Base-by-base conservation (phyloP, 2,113 vertebrate species). In the Rhodinocichla rosea region DNA sequence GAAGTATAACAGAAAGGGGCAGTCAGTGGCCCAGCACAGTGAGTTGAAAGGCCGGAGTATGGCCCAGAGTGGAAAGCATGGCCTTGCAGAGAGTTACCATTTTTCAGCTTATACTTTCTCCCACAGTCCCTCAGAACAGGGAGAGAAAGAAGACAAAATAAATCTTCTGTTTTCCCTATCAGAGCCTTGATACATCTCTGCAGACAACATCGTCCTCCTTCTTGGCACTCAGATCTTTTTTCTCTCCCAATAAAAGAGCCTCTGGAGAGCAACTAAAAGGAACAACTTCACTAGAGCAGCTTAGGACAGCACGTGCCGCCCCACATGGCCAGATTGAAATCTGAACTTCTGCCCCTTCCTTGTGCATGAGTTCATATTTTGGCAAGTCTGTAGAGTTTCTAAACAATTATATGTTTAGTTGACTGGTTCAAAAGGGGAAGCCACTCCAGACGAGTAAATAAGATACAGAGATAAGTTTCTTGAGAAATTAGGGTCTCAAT, bases 331-430 rank as follows among this genome's bases (percentile, higher is more conserved):
- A 94, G 85, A 96, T 64, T 81, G 83, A 88, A 90, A 95, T 94
- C 92, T 97, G 94, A 96, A 92, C 92, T 96, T 88, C 90, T 96
- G 93, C 89, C 92, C 49, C 86, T 90, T 94, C 83, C 86, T 87
- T 90, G 93, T 0, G 10, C 60, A 89, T 94, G 95, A 95, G 92
- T 93, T 95, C 90, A 96, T 95, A 73, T 81, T 96, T 95, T 97
- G 96, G 95, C 95, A 96, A 90, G 80, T 89, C 60, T 2, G 9
- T 30, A 50, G 60, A 81, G 73, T 95, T 94, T 94, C 88, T 93
- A 92, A 97, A 96, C 93, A 97, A 96, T 96, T 95, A 60, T 86
- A 68, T 94, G 93, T 95, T 97, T 96, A 80, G 56, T 81, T 94
- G 87, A 86, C 83, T 95, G 47, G 32, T 96, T 87, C 0, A 7